Base-by-base conservation (phyloP, 2,113 vertebrate species). In the Podarcis muralis region DNA sequence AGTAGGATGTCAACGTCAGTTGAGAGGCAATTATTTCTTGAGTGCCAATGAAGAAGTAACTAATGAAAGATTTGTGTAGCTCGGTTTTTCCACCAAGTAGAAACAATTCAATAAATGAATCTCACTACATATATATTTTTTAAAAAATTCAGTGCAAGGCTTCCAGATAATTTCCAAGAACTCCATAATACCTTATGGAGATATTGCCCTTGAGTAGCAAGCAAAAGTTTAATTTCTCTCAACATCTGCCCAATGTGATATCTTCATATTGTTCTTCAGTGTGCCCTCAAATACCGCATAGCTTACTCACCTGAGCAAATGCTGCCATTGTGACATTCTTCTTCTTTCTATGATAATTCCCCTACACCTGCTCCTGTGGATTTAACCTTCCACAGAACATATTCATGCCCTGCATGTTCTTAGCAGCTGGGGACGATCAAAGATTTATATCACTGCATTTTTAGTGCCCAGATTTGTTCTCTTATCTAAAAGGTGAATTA, bases 401-500 rank as follows among this genome's bases (percentile, higher is more conserved):
- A 79, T 37, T 87, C 69, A 62, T 86, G 75, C 4, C 22, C 5
- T 12, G 1, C 0, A n/a, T 62, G 7, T 69, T 88, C 37, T 0
- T 1, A 13, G 32, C 80, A 90, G 81, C 85, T 71, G 81, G 32
- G 80, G 72, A 78, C 32, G 23, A 69, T 78, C 74, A 87, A 77
- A 90, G 72, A 83, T 90, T 71, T 5, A 81, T 13, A 13, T 82
- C 0, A 0, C 22, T 53, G 66, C 5, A 2, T 27, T 75, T 27
- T 25, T 68, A 71, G 30, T 16, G 78, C 53, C 84, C 32, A 37
- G 20, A 81, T 81, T 90, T 88, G 76, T 84, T 85, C 78, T 74
- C 27, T 68, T 84, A 65, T 85, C 82, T 82, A 43, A 77, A 88
- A 88, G 59, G 83, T 85, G 86, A 85, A 75, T 57, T 81, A 91